Evolutionary conservation across 92 coral and sea anemone species (phyloP).

Genomic region (Porites evermanni): DNA sequence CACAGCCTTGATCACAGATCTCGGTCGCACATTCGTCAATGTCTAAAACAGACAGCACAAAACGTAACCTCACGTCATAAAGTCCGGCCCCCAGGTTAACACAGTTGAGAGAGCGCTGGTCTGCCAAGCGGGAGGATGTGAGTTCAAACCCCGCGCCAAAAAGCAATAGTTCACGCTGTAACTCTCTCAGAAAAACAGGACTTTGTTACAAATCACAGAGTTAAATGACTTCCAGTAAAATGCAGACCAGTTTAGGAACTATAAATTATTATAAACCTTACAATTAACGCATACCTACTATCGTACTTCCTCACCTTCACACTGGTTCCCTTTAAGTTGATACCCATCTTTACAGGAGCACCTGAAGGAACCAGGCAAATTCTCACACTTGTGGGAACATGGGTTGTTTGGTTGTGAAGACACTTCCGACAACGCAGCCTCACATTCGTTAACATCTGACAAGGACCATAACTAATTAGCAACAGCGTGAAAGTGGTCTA

Average conservation of each 20-base stretch:
- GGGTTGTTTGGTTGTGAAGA: conserved; percentile 28
- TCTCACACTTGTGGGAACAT: conserved; percentile 40
- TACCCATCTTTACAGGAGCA: conserved; percentile 72
- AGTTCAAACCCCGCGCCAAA: too few relatives aligned
- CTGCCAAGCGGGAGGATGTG: too few relatives aligned
- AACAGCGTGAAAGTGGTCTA: not conserved
- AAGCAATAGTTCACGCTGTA: too few relatives aligned
- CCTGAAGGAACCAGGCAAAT: conserved; percentile 47
- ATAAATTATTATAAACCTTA: not conserved
- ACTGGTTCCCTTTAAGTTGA: conserved; percentile 52
- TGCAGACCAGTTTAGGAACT: not conserved
- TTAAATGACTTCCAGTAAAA: too few relatives aligned
- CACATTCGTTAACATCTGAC: conserved; percentile 43
- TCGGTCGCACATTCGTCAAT: conserved; percentile 80
- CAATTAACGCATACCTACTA: not conserved
- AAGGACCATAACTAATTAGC: not conserved
- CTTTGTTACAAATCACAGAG: too few relatives aligned
- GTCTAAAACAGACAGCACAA: conserved; percentile 47
- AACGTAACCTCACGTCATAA: not conserved
- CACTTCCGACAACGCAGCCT: conserved; percentile 16
- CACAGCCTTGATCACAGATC: conserved; percentile 79
- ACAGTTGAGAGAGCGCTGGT: too few relatives aligned
- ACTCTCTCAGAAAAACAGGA: too few relatives aligned
- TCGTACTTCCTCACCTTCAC: conserved; percentile 53
- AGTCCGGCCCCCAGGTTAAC: too few relatives aligned